Evolutionary conservation across 23 tunicate genomes (phyloP), one percentile per base, ranked within the genome.

Genomic region (Halocynthia aurantium): DNA sequence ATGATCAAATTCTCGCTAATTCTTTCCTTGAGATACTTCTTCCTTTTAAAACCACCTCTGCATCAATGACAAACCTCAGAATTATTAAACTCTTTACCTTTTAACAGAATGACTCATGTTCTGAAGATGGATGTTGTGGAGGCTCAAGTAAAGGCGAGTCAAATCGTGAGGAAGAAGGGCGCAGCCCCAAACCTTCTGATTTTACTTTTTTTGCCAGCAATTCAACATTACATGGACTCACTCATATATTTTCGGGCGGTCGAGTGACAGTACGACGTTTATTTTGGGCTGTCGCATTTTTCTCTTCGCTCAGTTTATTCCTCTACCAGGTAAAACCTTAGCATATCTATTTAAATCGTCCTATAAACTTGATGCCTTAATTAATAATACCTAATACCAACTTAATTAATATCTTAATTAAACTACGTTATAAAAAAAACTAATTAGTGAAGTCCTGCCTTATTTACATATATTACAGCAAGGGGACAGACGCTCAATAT

Each of bases 201-300:
- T 67, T 85, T 76, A 44, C 61, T 6, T 85, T 77, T 81, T 91
- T 91, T 77, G 91, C 97, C 22, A 62, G 85, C 17, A 91, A 91
- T 55, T 62, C 97, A 6, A 85, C 97, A 12, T 77, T 91, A 10
- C 97, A 91, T 56, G 97, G 97, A 49, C 72, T 91, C 49, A 85
- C 78, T 65, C 97, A 91, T 67, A 81, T 91, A 69, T 68, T 79
- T 72, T 51, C 64, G 5, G 52, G 68, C 22, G 87, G 84, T 19
- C 67, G 74, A 55, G 77, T 77, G 65, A 77, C 81, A 8, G 18
- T 91, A 6, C 66, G 97, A 9, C 72, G 75, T 56, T 52, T 73
- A 10, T 53, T 91, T 9, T 91, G 97, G 97, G 90, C 77, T 5
- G 60, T 72, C 19, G 86, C 84, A 4, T 91, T 91, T 65, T 77